A percentile compares a stretch with the other conserved stretches of the same genome.
Conservation (phyloP, 1,140 invertebrate genomes). For the Drosophila arawakana region DNA sequence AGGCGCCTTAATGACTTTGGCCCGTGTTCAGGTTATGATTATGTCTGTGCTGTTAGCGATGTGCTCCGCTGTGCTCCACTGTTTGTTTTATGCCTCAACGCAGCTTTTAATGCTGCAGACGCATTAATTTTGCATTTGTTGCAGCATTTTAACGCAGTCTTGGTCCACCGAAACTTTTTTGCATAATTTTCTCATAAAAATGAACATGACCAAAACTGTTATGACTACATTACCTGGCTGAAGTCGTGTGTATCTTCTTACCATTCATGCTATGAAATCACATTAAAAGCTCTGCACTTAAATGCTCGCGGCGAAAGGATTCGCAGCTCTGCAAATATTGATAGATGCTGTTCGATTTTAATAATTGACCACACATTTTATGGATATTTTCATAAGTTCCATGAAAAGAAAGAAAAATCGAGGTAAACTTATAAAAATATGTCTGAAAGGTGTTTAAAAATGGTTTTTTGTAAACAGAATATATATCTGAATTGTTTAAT, state of each 20-base stretch:
- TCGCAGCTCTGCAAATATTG: conserved; percentile 17
- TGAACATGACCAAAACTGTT: conserved; percentile 63
- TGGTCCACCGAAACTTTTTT: conserved; percentile 50
- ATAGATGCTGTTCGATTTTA: conserved; percentile 19
- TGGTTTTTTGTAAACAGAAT: no score
- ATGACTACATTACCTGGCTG: conserved; percentile 68
- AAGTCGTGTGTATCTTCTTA: conserved; percentile 23
- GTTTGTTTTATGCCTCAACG: conserved; percentile 24
- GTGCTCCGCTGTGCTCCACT: not conserved
- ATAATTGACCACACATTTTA: conserved; percentile 2
- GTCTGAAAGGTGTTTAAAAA: no score
- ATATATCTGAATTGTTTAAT: no score
- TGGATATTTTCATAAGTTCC: no score
- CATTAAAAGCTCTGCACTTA: conserved; percentile 42
- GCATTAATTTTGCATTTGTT: conserved; percentile 75
- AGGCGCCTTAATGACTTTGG: conserved; percentile 40
- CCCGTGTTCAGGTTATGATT: conserved; percentile 12
- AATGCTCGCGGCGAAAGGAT: conserved; percentile 5
- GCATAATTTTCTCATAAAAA: conserved; percentile 77
- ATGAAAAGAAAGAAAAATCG: no score
- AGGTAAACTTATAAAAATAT: no score
- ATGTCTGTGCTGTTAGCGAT: conserved; percentile 28
- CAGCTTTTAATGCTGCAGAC: conserved; percentile 35
- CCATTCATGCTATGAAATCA: conserved; percentile 1
- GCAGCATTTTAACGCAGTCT: conserved; percentile 52